Evolutionary conservation across 2,113 vertebrate genomes (phyloP).

Genomic region (Xenopus tropicalis): DNA sequence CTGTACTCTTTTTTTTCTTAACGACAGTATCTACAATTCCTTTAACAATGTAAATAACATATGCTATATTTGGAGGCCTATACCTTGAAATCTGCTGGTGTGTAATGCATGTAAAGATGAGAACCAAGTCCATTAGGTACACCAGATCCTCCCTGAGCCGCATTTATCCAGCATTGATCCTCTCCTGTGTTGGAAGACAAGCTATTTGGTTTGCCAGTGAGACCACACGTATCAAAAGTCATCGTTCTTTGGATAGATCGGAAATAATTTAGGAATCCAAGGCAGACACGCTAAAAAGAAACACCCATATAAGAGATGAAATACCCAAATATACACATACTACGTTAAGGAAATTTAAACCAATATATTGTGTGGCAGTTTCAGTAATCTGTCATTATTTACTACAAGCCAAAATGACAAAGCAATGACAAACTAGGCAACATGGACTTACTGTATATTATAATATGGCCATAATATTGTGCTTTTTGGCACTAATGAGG

Average conservation of each 20-base stretch:
- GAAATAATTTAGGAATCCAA: slow-evolving; percentile 71
- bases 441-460: too few relatives aligned
- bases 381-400: too few relatives aligned
- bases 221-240: slow-evolving; percentile 59
- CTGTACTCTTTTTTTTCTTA: too few relatives aligned
- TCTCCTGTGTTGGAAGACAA: slow-evolving; percentile 55
- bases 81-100: slow-evolving; percentile 66
- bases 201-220: slow-evolving; percentile 49
- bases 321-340: too few relatives aligned
- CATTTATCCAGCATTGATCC: slow-evolving; percentile 58
- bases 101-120: slow-evolving; percentile 51
- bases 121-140: slow-evolving; percentile 53
- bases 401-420: too few relatives aligned
- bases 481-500: too few relatives aligned
- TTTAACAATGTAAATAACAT: too few relatives aligned
- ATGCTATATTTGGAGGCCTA: not conserved
- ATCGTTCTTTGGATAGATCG: slow-evolving; percentile 67
- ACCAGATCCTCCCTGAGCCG: slow-evolving; percentile 55
- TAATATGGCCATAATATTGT: too few relatives aligned
- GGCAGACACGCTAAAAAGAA: slow-evolving; percentile 55
- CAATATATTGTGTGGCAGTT: too few relatives aligned
- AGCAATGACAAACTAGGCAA: too few relatives aligned
- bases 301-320: not conserved
- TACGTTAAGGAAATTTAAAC: too few relatives aligned
- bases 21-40: too few relatives aligned